Conservation (phyloP, 2,113 vertebrate genomes). For the Oxyura jamaicensis region DNA sequence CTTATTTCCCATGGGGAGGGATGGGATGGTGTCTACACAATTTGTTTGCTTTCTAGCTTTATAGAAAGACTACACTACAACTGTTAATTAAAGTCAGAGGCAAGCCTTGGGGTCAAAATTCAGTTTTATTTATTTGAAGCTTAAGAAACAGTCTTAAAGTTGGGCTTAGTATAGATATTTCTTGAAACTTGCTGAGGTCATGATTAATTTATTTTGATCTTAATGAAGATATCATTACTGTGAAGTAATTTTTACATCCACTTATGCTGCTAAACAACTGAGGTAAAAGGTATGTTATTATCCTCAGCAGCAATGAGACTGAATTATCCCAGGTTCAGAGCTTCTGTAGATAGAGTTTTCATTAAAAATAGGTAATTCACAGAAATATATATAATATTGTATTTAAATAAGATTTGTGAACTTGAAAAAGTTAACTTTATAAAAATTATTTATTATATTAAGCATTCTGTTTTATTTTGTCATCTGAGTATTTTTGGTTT, state of each 20-base stretch:
- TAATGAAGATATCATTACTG: conserved; percentile 36
- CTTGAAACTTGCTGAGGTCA: background rate
- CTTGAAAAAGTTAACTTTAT: conserved; percentile 76
- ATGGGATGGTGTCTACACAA: conserved; percentile 10
- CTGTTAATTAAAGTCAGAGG: background rate
- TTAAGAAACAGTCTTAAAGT: conserved; percentile 40
- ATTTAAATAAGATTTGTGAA: conserved; percentile 75
- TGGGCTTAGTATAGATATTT: conserved; percentile 8
- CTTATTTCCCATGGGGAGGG: background rate
- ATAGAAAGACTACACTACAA: conserved; percentile 5
- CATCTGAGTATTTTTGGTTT: conserved; percentile 67
- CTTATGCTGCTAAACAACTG: conserved; percentile 18
- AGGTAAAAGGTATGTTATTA: background rate
- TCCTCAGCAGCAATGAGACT: conserved; percentile 30
- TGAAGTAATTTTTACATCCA: conserved; percentile 56
- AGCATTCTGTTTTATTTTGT: conserved; percentile 78
- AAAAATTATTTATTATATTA: conserved; percentile 83
- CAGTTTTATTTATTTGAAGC: conserved; percentile 29
- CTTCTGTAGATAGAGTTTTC: conserved; percentile 65
- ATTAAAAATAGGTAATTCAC: conserved; percentile 70
- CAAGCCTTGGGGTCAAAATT: conserved; percentile 31
- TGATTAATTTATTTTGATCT: background rate
- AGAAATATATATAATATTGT: conserved; percentile 78
- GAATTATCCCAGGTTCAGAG: conserved; percentile 20
- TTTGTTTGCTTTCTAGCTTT: conserved; percentile 28